Percentiles rank a stretch among this genome's conserved stretches.
Conservation (phyloP, 2,797 vertebrate genomes). For the Decapterus maruadsi region DNA sequence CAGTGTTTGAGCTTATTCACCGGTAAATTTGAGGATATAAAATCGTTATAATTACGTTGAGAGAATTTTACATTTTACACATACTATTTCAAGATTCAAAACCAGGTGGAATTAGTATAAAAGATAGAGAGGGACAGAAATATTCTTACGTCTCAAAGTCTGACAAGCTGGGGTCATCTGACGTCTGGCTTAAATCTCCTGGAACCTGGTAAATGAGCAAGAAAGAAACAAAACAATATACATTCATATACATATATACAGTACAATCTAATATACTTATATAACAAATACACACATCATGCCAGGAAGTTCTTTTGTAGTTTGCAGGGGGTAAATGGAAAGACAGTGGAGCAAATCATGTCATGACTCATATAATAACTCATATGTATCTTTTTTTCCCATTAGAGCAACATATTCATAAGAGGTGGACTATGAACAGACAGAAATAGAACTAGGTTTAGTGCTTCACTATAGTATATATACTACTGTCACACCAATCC, state of each 20-base stretch:
- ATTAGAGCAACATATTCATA: no score
- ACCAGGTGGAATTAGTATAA: not conserved
- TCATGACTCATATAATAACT: no score
- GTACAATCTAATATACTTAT: not conserved
- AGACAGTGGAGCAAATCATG: not conserved
- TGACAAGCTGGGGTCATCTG: constrained; percentile 97
- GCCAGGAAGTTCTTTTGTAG: not conserved
- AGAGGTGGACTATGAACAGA: no score
- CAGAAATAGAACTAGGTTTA: no score
- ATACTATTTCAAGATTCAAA: not conserved
- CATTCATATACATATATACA: not conserved
- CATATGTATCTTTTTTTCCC: no score
- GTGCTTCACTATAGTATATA: no score
- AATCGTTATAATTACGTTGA: not conserved
- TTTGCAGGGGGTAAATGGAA: not conserved
- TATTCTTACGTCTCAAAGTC: constrained; percentile 98
- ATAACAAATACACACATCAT: not conserved
- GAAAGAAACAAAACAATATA: not conserved
- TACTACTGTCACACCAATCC: no score
- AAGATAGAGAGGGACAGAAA: constrained; percentile 27
- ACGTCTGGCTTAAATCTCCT: constrained; percentile 98
- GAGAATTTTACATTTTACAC: not conserved
- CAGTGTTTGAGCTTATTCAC: constrained; percentile 2
- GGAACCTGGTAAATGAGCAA: constrained; percentile 86
- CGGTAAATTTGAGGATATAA: not conserved